Evolutionary conservation across 2,888 invertebrate genomes (phyloP), one percentile per base, ranked within the genome.

Genomic region (Acronicta alni): DNA sequence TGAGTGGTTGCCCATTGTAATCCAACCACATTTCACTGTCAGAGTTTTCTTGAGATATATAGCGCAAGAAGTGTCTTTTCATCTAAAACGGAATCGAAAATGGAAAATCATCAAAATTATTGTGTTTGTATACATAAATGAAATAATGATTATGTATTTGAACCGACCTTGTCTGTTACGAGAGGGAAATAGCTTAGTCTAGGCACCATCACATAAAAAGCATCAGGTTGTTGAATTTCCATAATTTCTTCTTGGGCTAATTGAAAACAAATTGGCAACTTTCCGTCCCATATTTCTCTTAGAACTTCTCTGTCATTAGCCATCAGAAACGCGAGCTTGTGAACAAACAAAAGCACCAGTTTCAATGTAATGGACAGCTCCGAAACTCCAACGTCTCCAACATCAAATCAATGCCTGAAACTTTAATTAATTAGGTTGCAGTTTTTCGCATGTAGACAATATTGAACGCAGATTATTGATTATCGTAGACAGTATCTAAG

Each of bases 21-120:
- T 99, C 99, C 57, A 99, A 93, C 99, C 99, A 99, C 96, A 99
- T 97, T 89, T 98, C 98, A 77, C 96, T 96, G 72, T 98, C 97
- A 60, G 97, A 96, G 84, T 97, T 97, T 75, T 97, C 97, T 85
- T 96, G 96, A 30, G 97, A 96, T 80, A 98, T 96, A 83, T 96
- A 97, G 58, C 97, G 96, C 57, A 96, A 93, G 84, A 99, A 99
- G 91, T 99, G 98, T 85, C 98, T 97, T 84, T 97, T 96, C 81
- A 98, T 97, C 97, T 97, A 82, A 62, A 91, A 88, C 54, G 15
- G 20, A 20, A 32, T 48, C 17, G 3, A 10, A 41, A 0, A 38
- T 26, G 7, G 10, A 1, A 26, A 17, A 12, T 26, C 12, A 15
- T 2, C 1, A 15, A 30, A 26, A 7, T 6, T 20, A 42, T 42